phyloP scores from a whole-genome alignment of 2,888 invertebrate species.

The Mythimna albipuncta region DNA sequence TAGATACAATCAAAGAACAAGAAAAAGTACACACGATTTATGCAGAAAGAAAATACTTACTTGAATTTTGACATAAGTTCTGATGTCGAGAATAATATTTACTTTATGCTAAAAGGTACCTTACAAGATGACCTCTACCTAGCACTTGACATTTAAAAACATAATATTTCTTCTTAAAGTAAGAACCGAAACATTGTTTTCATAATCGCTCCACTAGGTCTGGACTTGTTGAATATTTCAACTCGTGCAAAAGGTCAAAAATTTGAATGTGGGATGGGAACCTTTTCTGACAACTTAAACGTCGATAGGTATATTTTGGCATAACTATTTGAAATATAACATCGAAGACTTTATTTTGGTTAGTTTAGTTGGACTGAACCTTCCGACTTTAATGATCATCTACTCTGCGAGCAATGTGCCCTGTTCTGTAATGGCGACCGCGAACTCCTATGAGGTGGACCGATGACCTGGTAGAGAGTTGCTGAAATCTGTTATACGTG shows the following conservation, averaged over 20 bases:
- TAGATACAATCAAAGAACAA: background rate
- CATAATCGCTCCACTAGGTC: conserved; percentile 11
- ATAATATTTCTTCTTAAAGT: background rate
- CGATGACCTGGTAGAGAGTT: too few species aligned
- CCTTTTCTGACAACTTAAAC: background rate
- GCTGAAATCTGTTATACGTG: too few species aligned
- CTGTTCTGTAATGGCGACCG: too few species aligned
- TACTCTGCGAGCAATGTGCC: too few species aligned
- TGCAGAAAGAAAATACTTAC: too few species aligned
- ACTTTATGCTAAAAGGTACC: background rate
- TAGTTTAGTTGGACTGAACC: too few species aligned
- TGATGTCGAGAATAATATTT: background rate
- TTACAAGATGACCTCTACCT: background rate
- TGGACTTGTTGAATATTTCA: conserved; percentile 42
- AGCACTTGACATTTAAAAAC: conserved; percentile 10
- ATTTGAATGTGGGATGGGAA: conserved; percentile 10
- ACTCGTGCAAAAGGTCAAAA: conserved; percentile 14
- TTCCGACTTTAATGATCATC: too few species aligned
- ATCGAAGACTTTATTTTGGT: too few species aligned
- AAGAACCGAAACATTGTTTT: conserved; percentile 25
- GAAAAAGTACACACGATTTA: too few species aligned
- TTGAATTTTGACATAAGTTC: background rate
- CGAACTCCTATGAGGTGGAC: too few species aligned
- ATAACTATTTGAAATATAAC: background rate
- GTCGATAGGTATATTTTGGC: background rate